Evolutionary conservation across 2,888 invertebrate species (phyloP).

Genomic region (Dione juno): DNA sequence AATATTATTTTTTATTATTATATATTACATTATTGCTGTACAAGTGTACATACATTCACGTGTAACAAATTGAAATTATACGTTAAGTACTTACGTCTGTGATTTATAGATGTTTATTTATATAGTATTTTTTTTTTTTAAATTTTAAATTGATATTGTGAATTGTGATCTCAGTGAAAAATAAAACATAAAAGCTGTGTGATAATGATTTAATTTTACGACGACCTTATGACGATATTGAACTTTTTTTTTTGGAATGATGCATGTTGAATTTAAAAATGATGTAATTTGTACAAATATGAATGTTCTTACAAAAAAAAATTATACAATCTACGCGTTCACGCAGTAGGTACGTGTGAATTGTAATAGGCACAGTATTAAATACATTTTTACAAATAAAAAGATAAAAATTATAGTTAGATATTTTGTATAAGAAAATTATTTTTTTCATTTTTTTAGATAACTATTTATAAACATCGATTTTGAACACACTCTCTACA

Average conservation of each 20-base stretch:
- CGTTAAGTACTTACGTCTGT: slow-evolving; percentile 32
- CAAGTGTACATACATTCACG: background rate
- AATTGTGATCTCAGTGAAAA: slow-evolving; percentile 79
- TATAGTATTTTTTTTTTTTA: slow-evolving; percentile 48
- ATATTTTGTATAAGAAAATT: too few relatives aligned
- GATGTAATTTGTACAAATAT: too few relatives aligned
- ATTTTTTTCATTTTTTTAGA: too few relatives aligned
- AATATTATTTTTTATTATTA: background rate
- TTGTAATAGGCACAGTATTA: too few relatives aligned
- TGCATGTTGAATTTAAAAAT: too few relatives aligned
- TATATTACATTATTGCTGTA: background rate
- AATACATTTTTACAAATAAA: too few relatives aligned
- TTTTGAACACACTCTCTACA: slow-evolving; percentile 56
- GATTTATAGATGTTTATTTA: slow-evolving; percentile 35
- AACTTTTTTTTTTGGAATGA: too few relatives aligned
- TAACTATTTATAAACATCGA: too few relatives aligned
- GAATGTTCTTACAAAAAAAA: too few relatives aligned
- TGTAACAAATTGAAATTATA: slow-evolving; percentile 12
- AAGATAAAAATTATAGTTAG: too few relatives aligned
- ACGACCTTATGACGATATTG: background rate
- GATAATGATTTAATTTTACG: background rate
- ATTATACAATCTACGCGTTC: too few relatives aligned
- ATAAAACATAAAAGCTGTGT: slow-evolving; percentile 66
- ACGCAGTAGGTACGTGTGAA: too few relatives aligned
- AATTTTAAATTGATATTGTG: slow-evolving; percentile 67